Conservation (phyloP, 2,888 invertebrate species). For the Deilephila elpenor region DNA sequence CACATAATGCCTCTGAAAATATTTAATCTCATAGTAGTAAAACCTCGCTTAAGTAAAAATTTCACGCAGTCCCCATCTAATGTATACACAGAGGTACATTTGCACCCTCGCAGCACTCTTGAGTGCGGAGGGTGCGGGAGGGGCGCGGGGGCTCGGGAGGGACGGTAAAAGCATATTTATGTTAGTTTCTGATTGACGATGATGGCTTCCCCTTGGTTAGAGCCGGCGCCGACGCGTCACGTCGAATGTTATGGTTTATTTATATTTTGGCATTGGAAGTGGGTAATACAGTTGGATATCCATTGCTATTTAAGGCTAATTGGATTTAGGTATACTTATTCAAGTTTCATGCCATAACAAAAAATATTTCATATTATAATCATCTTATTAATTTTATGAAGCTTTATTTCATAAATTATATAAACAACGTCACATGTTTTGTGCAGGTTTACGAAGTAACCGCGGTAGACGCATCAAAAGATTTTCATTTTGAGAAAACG, state of each 20-base stretch:
- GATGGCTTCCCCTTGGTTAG: constrained; percentile 61
- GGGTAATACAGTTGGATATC: too few species aligned
- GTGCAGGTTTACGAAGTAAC: too few species aligned
- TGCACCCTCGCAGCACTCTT: constrained; percentile 41
- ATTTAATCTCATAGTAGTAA: constrained; percentile 7
- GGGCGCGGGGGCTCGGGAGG: constrained; percentile 43
- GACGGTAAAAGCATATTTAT: constrained; percentile 79
- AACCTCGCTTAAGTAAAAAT: constrained; percentile 52
- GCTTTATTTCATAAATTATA: too few species aligned
- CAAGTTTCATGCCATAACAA: too few species aligned
- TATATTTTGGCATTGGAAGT: neutral
- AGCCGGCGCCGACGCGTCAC: constrained; percentile 43
- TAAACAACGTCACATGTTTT: too few species aligned
- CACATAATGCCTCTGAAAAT: constrained; percentile 13
- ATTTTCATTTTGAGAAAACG: too few species aligned
- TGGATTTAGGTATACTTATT: too few species aligned
- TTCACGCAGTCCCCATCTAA: constrained; percentile 25
- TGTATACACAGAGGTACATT: constrained; percentile 36
- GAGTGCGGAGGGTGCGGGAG: constrained; percentile 36
- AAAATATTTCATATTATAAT: neutral
- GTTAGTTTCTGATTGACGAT: constrained; percentile 77
- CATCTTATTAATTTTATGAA: neutral
- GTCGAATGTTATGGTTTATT: constrained; percentile 46
- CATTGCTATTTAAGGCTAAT: too few species aligned
- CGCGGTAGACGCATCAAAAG: too few species aligned